Evolutionary conservation across 1,140 invertebrate species (phyloP).

Genomic region (Homalodisca vitripennis): DNA sequence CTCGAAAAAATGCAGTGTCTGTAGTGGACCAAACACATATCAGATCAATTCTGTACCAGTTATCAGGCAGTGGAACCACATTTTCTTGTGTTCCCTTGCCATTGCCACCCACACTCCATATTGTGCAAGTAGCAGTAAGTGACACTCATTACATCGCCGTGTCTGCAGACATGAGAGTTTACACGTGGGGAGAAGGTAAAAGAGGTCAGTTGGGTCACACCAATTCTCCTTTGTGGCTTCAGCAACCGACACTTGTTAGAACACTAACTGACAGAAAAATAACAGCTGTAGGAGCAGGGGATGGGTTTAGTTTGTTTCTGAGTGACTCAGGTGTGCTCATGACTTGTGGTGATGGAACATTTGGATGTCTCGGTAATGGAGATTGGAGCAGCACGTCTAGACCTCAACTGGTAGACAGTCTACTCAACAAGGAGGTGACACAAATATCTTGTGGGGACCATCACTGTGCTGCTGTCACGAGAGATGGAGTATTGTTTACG

Average conservation of each 20-base stretch:
- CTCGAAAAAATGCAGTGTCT: neutral
- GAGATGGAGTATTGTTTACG: slow-evolving; percentile 61
- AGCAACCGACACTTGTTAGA: slow-evolving; percentile 58
- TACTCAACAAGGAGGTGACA: slow-evolving; percentile 60
- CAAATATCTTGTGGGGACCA: slow-evolving; percentile 62
- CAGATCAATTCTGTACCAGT: slow-evolving; percentile 59
- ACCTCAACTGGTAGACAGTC: slow-evolving; percentile 60
- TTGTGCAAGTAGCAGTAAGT: slow-evolving; percentile 60
- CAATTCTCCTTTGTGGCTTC: slow-evolving; percentile 52
- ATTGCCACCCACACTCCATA: slow-evolving; percentile 54
- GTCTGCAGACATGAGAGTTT: slow-evolving; percentile 60
- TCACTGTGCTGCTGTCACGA: slow-evolving; percentile 64
- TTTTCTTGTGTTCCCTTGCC: slow-evolving; percentile 55
- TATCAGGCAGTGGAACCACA: slow-evolving; percentile 55
- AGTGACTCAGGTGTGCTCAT: slow-evolving; percentile 68
- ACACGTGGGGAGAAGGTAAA: slow-evolving; percentile 67
- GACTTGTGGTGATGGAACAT: slow-evolving; percentile 66
- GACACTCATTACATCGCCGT: slow-evolving; percentile 64
- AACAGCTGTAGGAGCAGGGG: slow-evolving; percentile 54
- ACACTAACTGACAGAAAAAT: slow-evolving; percentile 61
- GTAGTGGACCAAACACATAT: too few relatives aligned
- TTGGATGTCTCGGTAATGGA: slow-evolving; percentile 67
- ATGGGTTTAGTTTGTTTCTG: slow-evolving; percentile 63
- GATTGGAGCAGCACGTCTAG: slow-evolving; percentile 57
- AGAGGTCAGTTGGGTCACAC: slow-evolving; percentile 70